These are phyloP conservation scores for Rhinogobio ventralis DNA, from an alignment of 2,797 vertebrate species.

Conservation along the genomic window DNA sequence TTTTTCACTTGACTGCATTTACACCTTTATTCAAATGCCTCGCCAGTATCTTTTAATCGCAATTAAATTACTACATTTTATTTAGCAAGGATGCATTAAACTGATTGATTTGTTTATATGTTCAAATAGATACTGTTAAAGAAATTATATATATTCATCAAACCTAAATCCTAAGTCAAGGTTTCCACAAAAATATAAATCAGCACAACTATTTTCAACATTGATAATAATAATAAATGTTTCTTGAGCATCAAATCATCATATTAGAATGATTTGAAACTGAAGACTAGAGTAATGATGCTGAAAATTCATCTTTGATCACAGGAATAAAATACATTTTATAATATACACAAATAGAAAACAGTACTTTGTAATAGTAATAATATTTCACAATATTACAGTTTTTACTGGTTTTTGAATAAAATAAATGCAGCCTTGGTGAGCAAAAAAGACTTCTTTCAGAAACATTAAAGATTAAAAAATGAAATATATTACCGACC, in stretches of 20 bases:
- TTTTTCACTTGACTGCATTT: neutral
- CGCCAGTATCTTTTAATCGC: neutral
- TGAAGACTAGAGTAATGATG: neutral
- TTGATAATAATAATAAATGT: neutral
- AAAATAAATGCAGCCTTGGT: neutral
- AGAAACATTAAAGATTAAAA: neutral
- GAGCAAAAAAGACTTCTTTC: neutral
- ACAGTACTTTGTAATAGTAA: neutral
- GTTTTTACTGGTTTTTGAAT: neutral
- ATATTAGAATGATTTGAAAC: neutral
- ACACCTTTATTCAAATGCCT: neutral
- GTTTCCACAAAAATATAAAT: neutral
- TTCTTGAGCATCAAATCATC: no score
- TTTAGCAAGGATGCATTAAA: neutral
- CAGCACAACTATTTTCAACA: neutral
- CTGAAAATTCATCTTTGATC: neutral
- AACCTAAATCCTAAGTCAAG: neutral
- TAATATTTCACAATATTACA: neutral
- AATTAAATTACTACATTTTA: neutral
- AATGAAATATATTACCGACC: neutral
- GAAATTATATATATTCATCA: neutral
- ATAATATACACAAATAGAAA: neutral
- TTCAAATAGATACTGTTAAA: neutral
- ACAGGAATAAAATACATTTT: neutral
- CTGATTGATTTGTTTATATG: neutral